These are phyloP conservation scores for Aeoliscus strigatus DNA, from an alignment of 2,797 vertebrate species.

Conservation along the genomic window DNA sequence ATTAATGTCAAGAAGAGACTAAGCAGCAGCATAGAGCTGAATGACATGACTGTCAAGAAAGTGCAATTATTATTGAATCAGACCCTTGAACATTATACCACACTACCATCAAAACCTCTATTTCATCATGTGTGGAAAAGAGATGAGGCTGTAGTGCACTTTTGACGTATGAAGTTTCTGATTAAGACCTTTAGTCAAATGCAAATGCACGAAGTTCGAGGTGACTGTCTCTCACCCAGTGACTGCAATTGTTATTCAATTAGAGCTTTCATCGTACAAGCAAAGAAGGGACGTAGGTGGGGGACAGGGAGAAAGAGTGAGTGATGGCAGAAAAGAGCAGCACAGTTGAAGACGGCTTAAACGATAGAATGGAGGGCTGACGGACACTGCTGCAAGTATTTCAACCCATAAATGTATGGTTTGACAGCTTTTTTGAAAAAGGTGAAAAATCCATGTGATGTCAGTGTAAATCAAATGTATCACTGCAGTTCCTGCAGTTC, in stretches of 20 bases:
- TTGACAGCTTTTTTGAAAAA: slow-evolving; percentile 27
- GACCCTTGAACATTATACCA: too few species aligned
- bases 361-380: slow-evolving; percentile 17
- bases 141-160: slow-evolving; percentile 16
- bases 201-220: slow-evolving; percentile 31
- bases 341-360: slow-evolving; percentile 13
- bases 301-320: slow-evolving; percentile 5
- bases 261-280: slow-evolving; percentile 44
- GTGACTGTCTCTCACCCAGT: slow-evolving; percentile 28
- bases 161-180: slow-evolving; percentile 23
- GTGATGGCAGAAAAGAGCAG: slow-evolving; percentile 8
- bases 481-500: slow-evolving; percentile 3
- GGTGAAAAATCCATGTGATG: slow-evolving; percentile 19
- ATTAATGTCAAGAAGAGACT: too few species aligned
- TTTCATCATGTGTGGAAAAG: slow-evolving; percentile 10
- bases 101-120: too few species aligned
- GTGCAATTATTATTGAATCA: too few species aligned
- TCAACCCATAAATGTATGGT: slow-evolving; percentile 16
- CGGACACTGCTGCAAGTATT: slow-evolving; percentile 27
- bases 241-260: slow-evolving; percentile 54
- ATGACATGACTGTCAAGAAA: too few species aligned
- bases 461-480: slow-evolving; percentile 9
- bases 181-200: slow-evolving; percentile 34
- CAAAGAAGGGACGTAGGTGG: slow-evolving; percentile 21
- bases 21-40: too few species aligned